Percentiles rank a stretch among this genome's conserved stretches.
Evolutionary conservation across 2,888 invertebrate species (phyloP).

Genomic region (Drosophila merina): DNA sequence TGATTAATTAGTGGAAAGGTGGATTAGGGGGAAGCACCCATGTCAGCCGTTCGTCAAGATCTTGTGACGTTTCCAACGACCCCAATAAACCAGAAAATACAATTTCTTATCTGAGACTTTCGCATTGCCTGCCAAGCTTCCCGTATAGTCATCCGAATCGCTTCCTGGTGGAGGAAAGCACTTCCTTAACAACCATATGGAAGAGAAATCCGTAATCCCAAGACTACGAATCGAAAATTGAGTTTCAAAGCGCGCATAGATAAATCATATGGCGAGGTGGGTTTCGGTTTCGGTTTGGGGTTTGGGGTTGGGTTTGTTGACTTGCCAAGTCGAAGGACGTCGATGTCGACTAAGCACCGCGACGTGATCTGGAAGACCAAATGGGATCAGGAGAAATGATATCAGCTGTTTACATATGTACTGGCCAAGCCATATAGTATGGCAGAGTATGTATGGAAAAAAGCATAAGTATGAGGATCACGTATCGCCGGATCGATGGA

Average conservation of each 20-base stretch:
- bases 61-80: conserved; percentile 20
- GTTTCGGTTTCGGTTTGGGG: neutral
- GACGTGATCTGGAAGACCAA: conserved; percentile 30
- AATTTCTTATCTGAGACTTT: conserved; percentile 22
- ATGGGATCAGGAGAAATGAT: conserved; percentile 26
- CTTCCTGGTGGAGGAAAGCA: conserved; percentile 30
- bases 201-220: neutral
- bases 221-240: conserved; percentile 9
- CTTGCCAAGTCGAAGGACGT: conserved; percentile 31
- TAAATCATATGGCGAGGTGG: conserved; percentile 43
- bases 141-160: conserved; percentile 15
- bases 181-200: conserved; percentile 19
- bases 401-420: conserved; percentile 29
- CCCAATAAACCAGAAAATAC: neutral
- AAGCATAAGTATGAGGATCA: conserved; percentile 13
- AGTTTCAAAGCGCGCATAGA: conserved; percentile 39
- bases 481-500: conserved; percentile 1
- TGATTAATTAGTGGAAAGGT: neutral
- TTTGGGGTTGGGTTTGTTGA: conserved; percentile 29
- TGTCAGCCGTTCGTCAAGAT: conserved; percentile 12
- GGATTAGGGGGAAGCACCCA: neutral
- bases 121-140: conserved; percentile 11
- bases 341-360: conserved; percentile 28
- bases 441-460: neutral
- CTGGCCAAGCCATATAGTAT: neutral